These are phyloP conservation scores for Archilochus colubris DNA, from an alignment of 2,113 vertebrate genomes.

Conservation along the genomic window DNA sequence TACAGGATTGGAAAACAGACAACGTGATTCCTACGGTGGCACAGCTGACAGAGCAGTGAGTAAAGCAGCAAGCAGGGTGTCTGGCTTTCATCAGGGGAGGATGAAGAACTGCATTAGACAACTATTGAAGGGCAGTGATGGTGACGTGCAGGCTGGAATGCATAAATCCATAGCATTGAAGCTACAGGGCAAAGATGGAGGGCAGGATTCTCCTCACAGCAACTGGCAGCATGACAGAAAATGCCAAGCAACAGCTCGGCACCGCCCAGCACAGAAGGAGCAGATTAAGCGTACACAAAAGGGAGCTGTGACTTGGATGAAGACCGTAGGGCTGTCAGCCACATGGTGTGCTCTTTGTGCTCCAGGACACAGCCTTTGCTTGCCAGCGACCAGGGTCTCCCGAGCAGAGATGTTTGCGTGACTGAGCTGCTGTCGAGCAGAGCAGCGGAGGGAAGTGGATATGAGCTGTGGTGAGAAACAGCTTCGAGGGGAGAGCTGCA, in stretches of 20 bases:
- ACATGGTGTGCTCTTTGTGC: not conserved
- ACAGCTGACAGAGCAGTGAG: not conserved
- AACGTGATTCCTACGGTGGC: not conserved
- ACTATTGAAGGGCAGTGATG: not conserved
- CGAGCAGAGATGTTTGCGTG: not conserved
- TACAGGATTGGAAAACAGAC: not conserved
- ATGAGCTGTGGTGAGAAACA: slow-evolving; percentile 17
- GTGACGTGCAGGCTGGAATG: not conserved
- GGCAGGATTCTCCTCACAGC: not conserved
- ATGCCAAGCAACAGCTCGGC: not conserved
- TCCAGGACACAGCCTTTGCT: slow-evolving; percentile 12
- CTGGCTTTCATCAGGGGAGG: not conserved
- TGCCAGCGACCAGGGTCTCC: not conserved
- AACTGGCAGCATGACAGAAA: not conserved
- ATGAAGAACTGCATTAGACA: not conserved
- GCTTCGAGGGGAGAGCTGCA: not conserved
- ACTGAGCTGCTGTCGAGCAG: fast-evolving
- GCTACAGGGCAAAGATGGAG: not conserved
- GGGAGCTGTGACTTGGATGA: slow-evolving; percentile 43
- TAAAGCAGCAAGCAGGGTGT: not conserved
- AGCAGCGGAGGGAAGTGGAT: not conserved
- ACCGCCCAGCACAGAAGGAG: not conserved
- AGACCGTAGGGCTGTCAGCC: not conserved
- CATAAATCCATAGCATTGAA: not conserved
- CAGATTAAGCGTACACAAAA: not conserved